These are phyloP conservation scores for Ariolimax columbianus DNA, from an alignment of 2,888 invertebrate species.

Conservation along the genomic window DNA sequence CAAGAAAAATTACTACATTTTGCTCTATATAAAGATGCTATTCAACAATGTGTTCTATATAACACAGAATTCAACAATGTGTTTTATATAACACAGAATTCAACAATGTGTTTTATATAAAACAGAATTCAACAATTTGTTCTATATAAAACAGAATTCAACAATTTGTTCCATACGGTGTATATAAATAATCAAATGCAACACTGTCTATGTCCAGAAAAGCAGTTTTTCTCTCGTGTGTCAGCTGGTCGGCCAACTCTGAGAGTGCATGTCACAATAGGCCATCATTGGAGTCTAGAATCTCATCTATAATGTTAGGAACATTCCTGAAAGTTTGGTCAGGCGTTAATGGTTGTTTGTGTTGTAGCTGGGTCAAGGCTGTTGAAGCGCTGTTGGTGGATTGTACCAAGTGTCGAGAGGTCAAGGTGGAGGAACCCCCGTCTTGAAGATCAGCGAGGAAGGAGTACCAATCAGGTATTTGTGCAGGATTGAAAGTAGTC, in stretches of 20 bases:
- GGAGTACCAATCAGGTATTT: constrained; percentile 52
- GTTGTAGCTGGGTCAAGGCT: neutral
- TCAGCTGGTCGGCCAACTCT: neutral
- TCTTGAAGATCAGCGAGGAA: constrained; percentile 52
- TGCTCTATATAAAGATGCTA: no score
- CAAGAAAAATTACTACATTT: no score
- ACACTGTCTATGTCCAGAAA: neutral
- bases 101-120: no score
- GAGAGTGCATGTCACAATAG: neutral
- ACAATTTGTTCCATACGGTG: no score
- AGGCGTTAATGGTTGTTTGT: neutral
- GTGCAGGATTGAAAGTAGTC: constrained; percentile 43
- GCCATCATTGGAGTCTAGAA: neutral
- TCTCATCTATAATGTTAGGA: constrained; percentile 42
- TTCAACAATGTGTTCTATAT: no score
- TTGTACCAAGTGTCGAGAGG: constrained; percentile 26
- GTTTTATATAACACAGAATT: no score
- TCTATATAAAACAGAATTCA: no score
- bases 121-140: no score
- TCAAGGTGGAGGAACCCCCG: constrained; percentile 12
- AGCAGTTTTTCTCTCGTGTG: neutral
- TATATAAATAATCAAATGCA: no score
- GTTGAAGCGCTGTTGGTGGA: constrained; percentile 11
- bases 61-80: no score
- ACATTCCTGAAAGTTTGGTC: constrained; percentile 41